Evolutionary conservation across 2,113 vertebrate species (phyloP).

Genomic region (Neodontobutis hainanensis): DNA sequence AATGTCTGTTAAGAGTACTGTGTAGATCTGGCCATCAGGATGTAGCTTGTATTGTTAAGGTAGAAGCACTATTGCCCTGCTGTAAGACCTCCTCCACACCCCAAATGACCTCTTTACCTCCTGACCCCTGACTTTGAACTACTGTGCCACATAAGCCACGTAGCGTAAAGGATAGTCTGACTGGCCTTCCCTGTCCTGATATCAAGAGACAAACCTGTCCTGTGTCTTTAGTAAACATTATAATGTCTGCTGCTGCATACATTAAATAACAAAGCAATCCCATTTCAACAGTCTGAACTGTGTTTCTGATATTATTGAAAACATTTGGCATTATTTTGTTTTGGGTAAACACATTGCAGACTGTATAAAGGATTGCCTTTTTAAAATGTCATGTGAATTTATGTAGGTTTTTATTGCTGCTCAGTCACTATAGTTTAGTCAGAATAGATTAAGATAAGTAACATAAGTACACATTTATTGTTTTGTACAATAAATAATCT

Average conservation of each 20-base stretch:
- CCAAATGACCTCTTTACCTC: conserved; percentile 30
- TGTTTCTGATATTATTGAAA: not conserved
- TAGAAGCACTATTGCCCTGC: conserved; percentile 24
- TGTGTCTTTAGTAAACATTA: conserved; percentile 19
- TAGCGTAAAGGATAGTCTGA: conserved; percentile 27
- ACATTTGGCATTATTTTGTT: too few relatives aligned
- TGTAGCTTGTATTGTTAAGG: conserved; percentile 34
- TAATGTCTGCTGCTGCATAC: not conserved
- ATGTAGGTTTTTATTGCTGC: too few relatives aligned
- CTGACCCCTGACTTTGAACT: conserved; percentile 14
- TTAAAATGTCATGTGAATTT: too few relatives aligned
- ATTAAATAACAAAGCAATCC: not conserved
- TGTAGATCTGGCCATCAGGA: conserved; percentile 63
- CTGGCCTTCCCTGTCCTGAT: conserved; percentile 1
- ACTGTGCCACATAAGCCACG: not conserved
- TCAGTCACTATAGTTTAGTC: too few relatives aligned
- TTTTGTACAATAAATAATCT: too few relatives aligned
- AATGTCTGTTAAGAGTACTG: not conserved
- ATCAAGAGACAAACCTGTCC: conserved; percentile 1
- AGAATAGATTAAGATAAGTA: too few relatives aligned
- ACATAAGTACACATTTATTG: not conserved
- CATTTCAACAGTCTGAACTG: not conserved
- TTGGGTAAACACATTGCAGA: too few relatives aligned
- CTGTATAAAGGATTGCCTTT: too few relatives aligned
- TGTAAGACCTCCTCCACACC: conserved; percentile 29